phyloP scores from a whole-genome alignment of 2,797 vertebrate genomes.

The Pelobates cultripes region DNA sequence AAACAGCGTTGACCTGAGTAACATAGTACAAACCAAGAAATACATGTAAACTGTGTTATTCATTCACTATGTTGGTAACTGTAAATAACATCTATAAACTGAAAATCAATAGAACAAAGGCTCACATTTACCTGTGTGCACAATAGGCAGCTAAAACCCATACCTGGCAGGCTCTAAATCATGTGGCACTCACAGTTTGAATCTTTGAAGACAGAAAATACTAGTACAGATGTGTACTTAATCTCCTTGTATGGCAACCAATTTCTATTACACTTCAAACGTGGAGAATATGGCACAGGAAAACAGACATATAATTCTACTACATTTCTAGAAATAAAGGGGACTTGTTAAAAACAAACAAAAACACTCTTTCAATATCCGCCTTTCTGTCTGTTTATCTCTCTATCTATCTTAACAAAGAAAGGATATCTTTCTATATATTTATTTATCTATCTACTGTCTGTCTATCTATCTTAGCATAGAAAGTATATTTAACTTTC shows the following conservation, averaged over 20 bases:
- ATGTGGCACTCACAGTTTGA: conserved; percentile 2
- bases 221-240: not conserved
- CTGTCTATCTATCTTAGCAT: too few species aligned
- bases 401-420: too few species aligned
- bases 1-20: too few species aligned
- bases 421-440: too few species aligned
- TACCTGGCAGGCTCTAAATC: not conserved
- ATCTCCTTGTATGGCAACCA: not conserved
- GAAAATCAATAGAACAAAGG: not conserved
- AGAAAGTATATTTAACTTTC: too few species aligned
- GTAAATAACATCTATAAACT: not conserved
- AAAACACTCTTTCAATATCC: too few species aligned
- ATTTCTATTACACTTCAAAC: not conserved
- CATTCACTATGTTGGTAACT: not conserved
- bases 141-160: not conserved
- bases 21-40: not conserved
- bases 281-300: not conserved
- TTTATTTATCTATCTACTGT: too few species aligned
- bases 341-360: too few species aligned
- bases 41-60: not conserved
- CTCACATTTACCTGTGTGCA: not conserved
- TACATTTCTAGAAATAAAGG: not conserved
- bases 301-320: not conserved
- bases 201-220: not conserved
- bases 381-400: too few species aligned